These are phyloP conservation scores for Verasper variegatus DNA, from an alignment of 2,113 vertebrate genomes.

Conservation along the genomic window DNA sequence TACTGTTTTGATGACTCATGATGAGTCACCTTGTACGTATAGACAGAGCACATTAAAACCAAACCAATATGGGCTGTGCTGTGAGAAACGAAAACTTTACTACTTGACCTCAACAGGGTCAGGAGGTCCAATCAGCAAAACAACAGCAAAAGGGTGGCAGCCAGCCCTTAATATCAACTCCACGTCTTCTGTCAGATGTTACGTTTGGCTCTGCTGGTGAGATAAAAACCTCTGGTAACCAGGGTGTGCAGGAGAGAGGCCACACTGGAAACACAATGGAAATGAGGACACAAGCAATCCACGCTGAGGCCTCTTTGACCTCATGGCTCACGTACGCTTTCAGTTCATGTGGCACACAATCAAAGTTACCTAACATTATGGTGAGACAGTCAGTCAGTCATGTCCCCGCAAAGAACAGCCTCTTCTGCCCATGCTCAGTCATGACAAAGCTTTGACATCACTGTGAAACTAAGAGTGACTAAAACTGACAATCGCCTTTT, in stretches of 20 bases:
- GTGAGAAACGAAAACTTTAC: conserved; percentile 2
- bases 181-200: conserved; percentile 21
- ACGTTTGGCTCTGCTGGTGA: not conserved
- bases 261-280: conserved; percentile 12
- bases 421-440: conserved; percentile 58
- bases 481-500: conserved; percentile 71
- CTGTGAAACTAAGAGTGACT: conserved; percentile 58
- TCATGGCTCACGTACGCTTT: not conserved
- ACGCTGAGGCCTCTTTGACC: conserved; percentile 29
- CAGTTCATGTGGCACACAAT: conserved; percentile 19
- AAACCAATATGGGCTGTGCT: conserved; percentile 9
- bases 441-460: conserved; percentile 68
- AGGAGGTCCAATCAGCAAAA: conserved; percentile 10
- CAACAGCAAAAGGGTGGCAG: not conserved
- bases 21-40: conserved; percentile 64
- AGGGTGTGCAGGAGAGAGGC: conserved; percentile 10
- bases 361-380: conserved; percentile 45
- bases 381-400: conserved; percentile 49
- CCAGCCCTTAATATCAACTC: conserved; percentile 3
- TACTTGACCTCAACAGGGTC: not conserved
- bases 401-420: conserved; percentile 25
- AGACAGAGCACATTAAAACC: conserved; percentile 28
- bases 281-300: conserved; percentile 15
- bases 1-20: conserved; percentile 71
- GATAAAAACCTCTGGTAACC: conserved; percentile 27